phyloP scores from a whole-genome alignment of 2,113 vertebrate genomes.

The Muntiacus reevesi region DNA sequence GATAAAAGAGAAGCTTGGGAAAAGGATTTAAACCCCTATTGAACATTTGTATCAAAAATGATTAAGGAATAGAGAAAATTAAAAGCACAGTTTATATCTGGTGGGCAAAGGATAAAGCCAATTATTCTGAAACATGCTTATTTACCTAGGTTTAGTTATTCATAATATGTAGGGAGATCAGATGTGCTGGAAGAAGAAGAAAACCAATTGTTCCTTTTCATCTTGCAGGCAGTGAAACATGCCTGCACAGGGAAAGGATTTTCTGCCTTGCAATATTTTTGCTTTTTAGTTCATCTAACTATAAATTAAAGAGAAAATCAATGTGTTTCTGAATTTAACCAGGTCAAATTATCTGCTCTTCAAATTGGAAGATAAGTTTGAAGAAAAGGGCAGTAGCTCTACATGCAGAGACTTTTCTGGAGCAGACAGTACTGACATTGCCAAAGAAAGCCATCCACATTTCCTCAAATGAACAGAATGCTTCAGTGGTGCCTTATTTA shows the following conservation, averaged over 20 bases:
- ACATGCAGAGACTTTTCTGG: neutral
- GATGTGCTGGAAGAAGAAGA: neutral
- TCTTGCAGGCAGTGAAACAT: constrained; percentile 1
- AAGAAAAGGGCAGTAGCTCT: neutral
- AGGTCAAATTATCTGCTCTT: neutral
- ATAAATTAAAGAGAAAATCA: neutral
- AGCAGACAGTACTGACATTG: neutral
- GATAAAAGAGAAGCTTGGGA: constrained; percentile 76
- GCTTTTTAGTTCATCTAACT: neutral
- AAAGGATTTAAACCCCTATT: constrained; percentile 78
- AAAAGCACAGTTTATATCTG: constrained; percentile 72
- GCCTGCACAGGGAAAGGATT: neutral
- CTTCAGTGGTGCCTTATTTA: neutral
- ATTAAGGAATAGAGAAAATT: constrained; percentile 75
- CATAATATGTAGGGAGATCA: constrained; percentile 19
- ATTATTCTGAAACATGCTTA: constrained; percentile 65
- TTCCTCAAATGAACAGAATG: neutral
- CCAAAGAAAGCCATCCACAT: fast-evolving
- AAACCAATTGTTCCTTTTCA: neutral
- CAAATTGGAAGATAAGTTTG: constrained; percentile 9
- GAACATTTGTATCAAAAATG: constrained; percentile 79
- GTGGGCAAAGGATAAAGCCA: constrained; percentile 74
- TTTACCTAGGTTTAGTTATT: constrained; percentile 65
- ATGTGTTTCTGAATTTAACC: neutral
- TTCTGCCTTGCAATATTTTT: neutral